phyloP scores from a whole-genome alignment of 2,888 invertebrate genomes.

The Euzetes globulus region DNA sequence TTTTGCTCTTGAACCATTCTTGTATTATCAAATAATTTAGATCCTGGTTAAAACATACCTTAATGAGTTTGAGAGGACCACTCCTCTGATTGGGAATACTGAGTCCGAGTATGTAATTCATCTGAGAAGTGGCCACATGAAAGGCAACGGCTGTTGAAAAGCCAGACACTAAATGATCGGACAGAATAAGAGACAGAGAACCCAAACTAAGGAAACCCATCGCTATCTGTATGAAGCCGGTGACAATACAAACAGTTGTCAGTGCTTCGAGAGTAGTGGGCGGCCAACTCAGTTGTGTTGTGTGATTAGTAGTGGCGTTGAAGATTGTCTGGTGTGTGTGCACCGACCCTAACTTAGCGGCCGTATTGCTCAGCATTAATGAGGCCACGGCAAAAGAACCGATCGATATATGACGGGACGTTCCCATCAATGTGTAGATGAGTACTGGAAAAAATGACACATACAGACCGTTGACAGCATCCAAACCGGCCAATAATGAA shows the following conservation, averaged over 20 bases:
- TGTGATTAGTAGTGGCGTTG: not conserved
- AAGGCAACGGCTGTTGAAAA: constrained; percentile 37
- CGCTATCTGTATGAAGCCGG: constrained; percentile 38
- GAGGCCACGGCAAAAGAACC: constrained; percentile 75
- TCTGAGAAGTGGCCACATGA: constrained; percentile 35
- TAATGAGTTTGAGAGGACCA: constrained; percentile 50
- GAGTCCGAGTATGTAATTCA: constrained; percentile 31
- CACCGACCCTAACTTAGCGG: constrained; percentile 26
- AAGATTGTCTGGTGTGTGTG: not conserved
- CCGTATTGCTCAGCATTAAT: constrained; percentile 72
- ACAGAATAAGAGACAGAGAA: constrained; percentile 44
- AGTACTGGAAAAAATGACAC: constrained; percentile 88
- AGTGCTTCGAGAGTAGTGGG: constrained; percentile 30
- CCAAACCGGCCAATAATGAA: constrained; percentile 51
- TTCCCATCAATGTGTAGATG: constrained; percentile 75
- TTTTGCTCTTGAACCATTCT: no score
- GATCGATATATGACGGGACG: constrained; percentile 80
- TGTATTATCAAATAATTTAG: not conserved
- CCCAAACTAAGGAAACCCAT: constrained; percentile 45
- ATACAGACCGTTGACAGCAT: constrained; percentile 58
- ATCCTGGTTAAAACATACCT: constrained; percentile 45
- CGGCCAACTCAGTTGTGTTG: not conserved
- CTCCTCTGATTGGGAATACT: constrained; percentile 44
- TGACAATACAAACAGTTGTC: constrained; percentile 31
- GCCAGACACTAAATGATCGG: constrained; percentile 43